Conservation (phyloP, 2,797 vertebrate genomes). For the Mycteria americana region DNA sequence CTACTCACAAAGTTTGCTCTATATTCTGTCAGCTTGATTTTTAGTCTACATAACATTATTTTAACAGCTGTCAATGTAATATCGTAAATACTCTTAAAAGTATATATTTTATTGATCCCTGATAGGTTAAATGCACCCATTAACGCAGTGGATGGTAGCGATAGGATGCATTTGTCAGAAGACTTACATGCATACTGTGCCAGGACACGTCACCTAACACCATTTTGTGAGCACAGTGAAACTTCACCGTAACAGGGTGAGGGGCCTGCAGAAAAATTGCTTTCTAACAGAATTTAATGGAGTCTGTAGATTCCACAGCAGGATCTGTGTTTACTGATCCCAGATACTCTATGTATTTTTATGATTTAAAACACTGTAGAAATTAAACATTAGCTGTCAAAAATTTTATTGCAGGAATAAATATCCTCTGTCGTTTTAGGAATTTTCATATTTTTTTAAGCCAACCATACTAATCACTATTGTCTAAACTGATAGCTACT, state of each 20-base stretch:
- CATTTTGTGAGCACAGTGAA: background rate
- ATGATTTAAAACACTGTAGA: background rate
- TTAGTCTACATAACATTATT: background rate
- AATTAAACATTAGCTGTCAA: conserved; percentile 20
- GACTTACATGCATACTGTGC: background rate
- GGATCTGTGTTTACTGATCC: background rate
- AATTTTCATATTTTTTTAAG: background rate
- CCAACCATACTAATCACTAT: conserved; percentile 21
- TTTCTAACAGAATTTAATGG: background rate
- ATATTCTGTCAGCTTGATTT: background rate
- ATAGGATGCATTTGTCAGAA: background rate
- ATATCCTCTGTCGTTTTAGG: background rate
- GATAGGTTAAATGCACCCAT: background rate
- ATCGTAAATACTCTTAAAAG: background rate
- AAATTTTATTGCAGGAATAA: conserved; percentile 15
- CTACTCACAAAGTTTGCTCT: background rate
- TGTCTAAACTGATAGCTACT: conserved; percentile 68
- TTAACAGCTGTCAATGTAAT: conserved; percentile 1
- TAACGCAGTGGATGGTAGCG: background rate
- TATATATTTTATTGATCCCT: background rate
- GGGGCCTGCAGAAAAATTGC: background rate
- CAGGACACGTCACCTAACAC: background rate
- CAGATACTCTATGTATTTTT: background rate
- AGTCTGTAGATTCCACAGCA: background rate
- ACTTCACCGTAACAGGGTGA: background rate